Evolutionary conservation across 2,888 invertebrate genomes (phyloP).

Genomic region (Hetaerina titia): DNA sequence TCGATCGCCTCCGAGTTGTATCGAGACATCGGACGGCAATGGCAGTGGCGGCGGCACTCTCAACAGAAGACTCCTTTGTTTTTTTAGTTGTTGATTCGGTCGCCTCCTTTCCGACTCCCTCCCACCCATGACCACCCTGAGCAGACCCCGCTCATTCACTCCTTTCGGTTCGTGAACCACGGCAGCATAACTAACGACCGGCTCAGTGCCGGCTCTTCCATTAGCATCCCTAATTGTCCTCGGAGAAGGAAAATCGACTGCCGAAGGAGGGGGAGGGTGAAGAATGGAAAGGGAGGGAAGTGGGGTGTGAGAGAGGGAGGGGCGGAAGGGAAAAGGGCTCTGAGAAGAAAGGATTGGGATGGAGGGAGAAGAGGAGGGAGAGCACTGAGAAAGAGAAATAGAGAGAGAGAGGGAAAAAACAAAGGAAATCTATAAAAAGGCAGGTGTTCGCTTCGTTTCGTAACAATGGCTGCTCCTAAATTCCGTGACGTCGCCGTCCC

Average conservation of each 20-base stretch:
- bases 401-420: neutral
- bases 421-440: conserved; percentile 58
- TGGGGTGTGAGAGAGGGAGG: neutral
- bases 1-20: conserved; percentile 39
- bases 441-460: conserved; percentile 62
- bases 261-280: neutral
- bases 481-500: conserved; percentile 49
- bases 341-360: neutral
- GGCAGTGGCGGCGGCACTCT: neutral
- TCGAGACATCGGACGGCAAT: conserved; percentile 25
- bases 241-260: conserved; percentile 37
- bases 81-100: neutral
- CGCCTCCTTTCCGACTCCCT: neutral
- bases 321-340: neutral
- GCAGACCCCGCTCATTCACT: neutral
- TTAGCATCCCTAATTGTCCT: conserved; percentile 59
- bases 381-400: neutral
- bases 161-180: conserved; percentile 39
- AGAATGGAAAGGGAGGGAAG: neutral
- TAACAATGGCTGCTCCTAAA: conserved; percentile 65
- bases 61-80: neutral
- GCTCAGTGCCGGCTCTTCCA: conserved; percentile 30
- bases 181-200: conserved; percentile 62
- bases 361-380: neutral
- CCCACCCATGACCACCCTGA: neutral